These are phyloP conservation scores for Tetraneura akinire DNA, from an alignment of 1,140 invertebrate genomes.

Conservation along the genomic window DNA sequence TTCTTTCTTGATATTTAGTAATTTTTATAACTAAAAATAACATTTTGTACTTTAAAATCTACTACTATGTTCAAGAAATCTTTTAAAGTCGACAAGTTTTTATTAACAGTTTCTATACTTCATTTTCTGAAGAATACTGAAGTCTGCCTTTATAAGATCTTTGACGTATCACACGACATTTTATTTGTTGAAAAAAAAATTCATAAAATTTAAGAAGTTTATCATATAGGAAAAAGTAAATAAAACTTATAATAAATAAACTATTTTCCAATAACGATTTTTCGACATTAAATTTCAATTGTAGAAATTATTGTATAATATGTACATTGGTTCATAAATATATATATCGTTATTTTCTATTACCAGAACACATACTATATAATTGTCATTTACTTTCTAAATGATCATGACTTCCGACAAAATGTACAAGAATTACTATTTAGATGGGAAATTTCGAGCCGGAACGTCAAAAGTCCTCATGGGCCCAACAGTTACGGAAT, in stretches of 20 bases:
- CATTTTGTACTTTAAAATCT: conserved; percentile 15
- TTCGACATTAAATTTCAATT: too few relatives aligned
- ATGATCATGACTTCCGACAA: conserved; percentile 18
- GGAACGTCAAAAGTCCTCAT: conserved; percentile 32
- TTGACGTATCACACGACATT: not conserved
- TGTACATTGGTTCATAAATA: too few relatives aligned
- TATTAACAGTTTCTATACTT: conserved; percentile 7
- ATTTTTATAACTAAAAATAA: conserved; percentile 26
- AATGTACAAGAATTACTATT: conserved; percentile 22
- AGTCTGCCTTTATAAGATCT: not conserved
- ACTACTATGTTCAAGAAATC: not conserved
- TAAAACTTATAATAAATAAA: too few relatives aligned
- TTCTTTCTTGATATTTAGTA: not conserved
- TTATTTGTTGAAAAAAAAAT: not conserved
- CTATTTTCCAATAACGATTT: too few relatives aligned
- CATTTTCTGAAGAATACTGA: conserved; percentile 4
- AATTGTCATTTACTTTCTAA: conserved; percentile 28
- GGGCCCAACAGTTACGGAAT: not conserved
- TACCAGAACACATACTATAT: too few relatives aligned
- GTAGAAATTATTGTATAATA: too few relatives aligned
- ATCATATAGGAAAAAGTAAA: too few relatives aligned
- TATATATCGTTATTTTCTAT: too few relatives aligned
- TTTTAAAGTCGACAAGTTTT: conserved; percentile 43
- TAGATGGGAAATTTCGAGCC: conserved; percentile 29
- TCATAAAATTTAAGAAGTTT: not conserved